phyloP scores from a whole-genome alignment of 2,113 vertebrate genomes.

The Nerophis ophidion region DNA sequence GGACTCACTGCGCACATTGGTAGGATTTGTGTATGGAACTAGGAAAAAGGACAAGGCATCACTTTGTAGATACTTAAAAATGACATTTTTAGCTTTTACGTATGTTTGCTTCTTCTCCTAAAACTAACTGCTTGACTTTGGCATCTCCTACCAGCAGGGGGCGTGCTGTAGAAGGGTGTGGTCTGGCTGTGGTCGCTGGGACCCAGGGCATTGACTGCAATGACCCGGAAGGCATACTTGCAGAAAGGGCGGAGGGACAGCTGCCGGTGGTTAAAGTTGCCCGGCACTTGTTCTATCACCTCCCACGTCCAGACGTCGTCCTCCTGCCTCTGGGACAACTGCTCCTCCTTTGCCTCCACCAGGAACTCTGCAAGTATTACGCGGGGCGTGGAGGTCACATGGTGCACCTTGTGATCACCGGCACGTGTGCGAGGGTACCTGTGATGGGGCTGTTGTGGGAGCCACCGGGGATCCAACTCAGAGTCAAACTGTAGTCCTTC shows the following conservation, averaged over 20 bases:
- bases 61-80: background rate
- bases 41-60: background rate
- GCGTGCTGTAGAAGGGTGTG: slow-evolving; percentile 57
- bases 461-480: slow-evolving; percentile 68
- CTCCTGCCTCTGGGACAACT: slow-evolving; percentile 28
- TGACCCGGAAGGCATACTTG: slow-evolving; percentile 77
- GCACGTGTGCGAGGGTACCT: slow-evolving; percentile 15
- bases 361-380: slow-evolving; percentile 62
- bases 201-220: slow-evolving; percentile 72
- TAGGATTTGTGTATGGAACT: slow-evolving; percentile 72
- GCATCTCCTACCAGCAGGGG: slow-evolving; percentile 33
- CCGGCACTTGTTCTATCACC: slow-evolving; percentile 46
- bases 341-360: slow-evolving; percentile 71
- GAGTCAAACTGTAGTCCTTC: slow-evolving; percentile 40
- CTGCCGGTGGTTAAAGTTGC: slow-evolving; percentile 61
- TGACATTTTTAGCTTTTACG: background rate
- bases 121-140: background rate
- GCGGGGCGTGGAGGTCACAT: background rate
- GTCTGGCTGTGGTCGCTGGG: slow-evolving; percentile 58
- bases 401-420: background rate
- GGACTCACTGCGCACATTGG: slow-evolving; percentile 73
- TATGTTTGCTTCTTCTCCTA: background rate
- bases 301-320: slow-evolving; percentile 56
- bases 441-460: slow-evolving; percentile 71
- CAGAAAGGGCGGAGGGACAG: slow-evolving; percentile 73